Evolutionary conservation across 2,113 vertebrate genomes (phyloP).

Genomic region (Paratilapia polleni): DNA sequence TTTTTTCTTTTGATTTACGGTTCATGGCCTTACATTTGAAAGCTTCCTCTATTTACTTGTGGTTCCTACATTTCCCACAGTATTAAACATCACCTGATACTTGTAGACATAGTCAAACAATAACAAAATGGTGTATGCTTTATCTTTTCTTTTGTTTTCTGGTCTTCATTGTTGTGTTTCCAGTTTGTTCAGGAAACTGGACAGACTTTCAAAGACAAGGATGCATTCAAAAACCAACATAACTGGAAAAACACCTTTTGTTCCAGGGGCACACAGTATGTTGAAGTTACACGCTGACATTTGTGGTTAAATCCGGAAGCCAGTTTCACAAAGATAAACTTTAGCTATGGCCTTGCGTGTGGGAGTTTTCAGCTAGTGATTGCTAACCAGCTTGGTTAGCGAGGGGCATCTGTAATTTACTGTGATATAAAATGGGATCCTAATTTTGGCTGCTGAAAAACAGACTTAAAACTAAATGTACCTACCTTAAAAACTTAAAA

Average conservation of each 20-base stretch:
- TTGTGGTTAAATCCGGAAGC: neutral
- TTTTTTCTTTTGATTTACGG: neutral
- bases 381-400: no score
- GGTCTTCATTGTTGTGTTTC: neutral
- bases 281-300: no score
- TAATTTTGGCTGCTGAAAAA: no score
- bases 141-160: neutral
- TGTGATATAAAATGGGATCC: no score
- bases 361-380: no score
- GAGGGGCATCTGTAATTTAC: no score
- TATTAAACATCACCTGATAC: neutral
- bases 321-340: neutral
- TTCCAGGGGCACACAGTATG: neutral
- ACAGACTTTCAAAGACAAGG: neutral
- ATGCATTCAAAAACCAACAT: neutral
- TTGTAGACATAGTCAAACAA: neutral
- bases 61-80: neutral
- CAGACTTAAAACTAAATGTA: neutral
- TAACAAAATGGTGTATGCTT: neutral
- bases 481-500: neutral
- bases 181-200: constrained; percentile 11
- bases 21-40: neutral
- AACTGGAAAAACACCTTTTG: neutral
- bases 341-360: no score
- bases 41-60: neutral